Evolutionary conservation across 1,140 invertebrate genomes (phyloP), one percentile per base, ranked within the genome.

Genomic region (Platorchestia sp.): DNA sequence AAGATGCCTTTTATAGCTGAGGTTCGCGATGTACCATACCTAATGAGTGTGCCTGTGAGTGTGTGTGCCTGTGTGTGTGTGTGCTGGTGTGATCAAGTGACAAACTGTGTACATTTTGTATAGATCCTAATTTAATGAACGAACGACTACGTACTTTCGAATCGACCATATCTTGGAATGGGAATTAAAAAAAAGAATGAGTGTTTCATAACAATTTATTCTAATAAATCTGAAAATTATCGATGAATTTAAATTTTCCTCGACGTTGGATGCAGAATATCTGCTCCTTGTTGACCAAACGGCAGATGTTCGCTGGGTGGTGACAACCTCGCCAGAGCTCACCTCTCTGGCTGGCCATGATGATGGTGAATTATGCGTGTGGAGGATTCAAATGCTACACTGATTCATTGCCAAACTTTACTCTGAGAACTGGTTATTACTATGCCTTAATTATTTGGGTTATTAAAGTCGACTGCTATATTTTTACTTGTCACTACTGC

Each of bases 51-150:
- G 91, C 44, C 43, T 47, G 45, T 45, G n/a, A 47, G 91, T n/a
- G 91, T 45, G 91, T 22, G 45, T 47, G 91, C n/a, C 43, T 47
- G 45, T 45, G n/a, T 93, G 91, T n/a, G 91, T 45, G 91, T 22
- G 45, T 47, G 91, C n/a, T n/a, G n/a, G 91, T 47, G 45, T 43
- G 89, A 42, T 22, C 47, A 47, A 5, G 91, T 45, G 91, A 90
- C 43, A 93, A 47, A 93, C 87, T 89, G 87, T 89, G 87, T 89
- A 89, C 87, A 89, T 89, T 89, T 89, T 89, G 87, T 89, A 89
- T 89, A 89, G 87, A 89, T 89, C 42, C 87, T 89, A 89, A 44
- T 89, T 89, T 89, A 89, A 89, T 22, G 87, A 89, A 42, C 87
- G 87, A 89, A 42, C 87, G 87, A 89, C n/a, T 89, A 44, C 41